A percentile compares a stretch with the other conserved stretches of the same genome.
phyloP scores from a whole-genome alignment of 1,140 invertebrate species.

The Drosophila pseudoananassae region DNA sequence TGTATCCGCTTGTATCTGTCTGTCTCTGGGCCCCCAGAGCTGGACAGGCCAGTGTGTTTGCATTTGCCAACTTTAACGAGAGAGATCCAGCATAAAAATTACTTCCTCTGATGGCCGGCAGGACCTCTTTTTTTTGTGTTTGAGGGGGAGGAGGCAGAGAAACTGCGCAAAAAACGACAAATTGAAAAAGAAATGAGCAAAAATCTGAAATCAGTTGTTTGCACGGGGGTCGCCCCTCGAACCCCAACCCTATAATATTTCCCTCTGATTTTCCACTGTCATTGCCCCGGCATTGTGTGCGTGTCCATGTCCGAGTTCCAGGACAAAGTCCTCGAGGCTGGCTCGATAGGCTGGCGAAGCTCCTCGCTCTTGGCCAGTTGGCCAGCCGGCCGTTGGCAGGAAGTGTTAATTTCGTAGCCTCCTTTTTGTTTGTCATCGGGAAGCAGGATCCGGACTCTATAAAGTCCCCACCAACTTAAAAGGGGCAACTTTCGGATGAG shows the following conservation, averaged over 20 bases:
- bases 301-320: constrained; percentile 26
- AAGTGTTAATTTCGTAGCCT: constrained; percentile 78
- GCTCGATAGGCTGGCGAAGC: constrained; percentile 53
- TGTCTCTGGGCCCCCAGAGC: background rate
- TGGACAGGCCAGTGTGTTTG: constrained; percentile 44
- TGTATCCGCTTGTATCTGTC: constrained; percentile 6
- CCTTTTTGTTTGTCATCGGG: constrained; percentile 70
- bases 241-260: background rate
- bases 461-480: constrained; percentile 34
- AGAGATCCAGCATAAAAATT: constrained; percentile 67
- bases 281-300: constrained; percentile 52
- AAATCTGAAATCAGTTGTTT: constrained; percentile 75
- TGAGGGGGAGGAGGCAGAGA: constrained; percentile 8
- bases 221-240: constrained; percentile 13
- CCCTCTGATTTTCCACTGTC: constrained; percentile 14
- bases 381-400: constrained; percentile 35
- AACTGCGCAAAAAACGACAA: constrained; percentile 76
- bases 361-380: constrained; percentile 19
- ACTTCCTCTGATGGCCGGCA: constrained; percentile 66
- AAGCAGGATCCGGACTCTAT: constrained; percentile 16
- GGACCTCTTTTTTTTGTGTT: constrained; percentile 4
- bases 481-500: constrained; percentile 60
- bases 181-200: constrained; percentile 79
- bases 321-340: constrained; percentile 60
- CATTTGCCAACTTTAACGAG: constrained; percentile 69